A percentile compares a stretch with the other conserved stretches of the same genome.
Evolutionary conservation across 1,140 invertebrate species (phyloP).

Genomic region (Psix sp.): DNA sequence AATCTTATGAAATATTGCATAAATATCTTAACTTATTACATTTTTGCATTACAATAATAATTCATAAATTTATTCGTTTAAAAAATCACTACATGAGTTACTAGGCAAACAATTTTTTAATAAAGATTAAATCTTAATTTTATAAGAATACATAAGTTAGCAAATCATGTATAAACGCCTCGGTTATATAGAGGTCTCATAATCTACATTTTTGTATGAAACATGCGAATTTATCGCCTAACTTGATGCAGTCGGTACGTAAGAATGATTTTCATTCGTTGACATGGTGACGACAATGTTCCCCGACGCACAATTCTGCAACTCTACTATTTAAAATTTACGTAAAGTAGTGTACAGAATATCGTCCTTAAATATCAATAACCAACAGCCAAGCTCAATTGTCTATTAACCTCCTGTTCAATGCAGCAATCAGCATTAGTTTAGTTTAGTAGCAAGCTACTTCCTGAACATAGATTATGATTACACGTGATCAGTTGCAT

Average conservation of each 20-base stretch:
- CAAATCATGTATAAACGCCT: no score
- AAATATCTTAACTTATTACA: neutral
- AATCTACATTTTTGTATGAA: no score
- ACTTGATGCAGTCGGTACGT: no score
- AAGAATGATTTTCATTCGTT: no score
- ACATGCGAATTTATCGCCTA: no score
- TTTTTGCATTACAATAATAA: neutral
- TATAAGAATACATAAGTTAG: no score
- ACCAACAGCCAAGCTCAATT: slow-evolving; percentile 50
- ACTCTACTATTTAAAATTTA: slow-evolving; percentile 35
- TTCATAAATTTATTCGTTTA: no score
- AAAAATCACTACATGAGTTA: slow-evolving; percentile 1
- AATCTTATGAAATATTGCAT: slow-evolving; percentile 1
- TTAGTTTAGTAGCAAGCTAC: slow-evolving; percentile 54
- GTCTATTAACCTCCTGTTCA: slow-evolving; percentile 49
- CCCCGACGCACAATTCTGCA: neutral
- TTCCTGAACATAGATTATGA: slow-evolving; percentile 49
- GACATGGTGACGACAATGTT: neutral
- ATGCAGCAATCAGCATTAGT: slow-evolving; percentile 51
- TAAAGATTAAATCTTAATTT: no score
- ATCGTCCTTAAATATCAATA: slow-evolving; percentile 54
- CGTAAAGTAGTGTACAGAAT: slow-evolving; percentile 35
- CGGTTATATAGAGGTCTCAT: no score
- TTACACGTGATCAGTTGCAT: slow-evolving; percentile 17
- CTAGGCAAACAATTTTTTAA: no score